Evolutionary conservation across 2,797 vertebrate species (phyloP), one percentile per base, ranked within the genome.

Genomic region (Euthynnus affinis): DNA sequence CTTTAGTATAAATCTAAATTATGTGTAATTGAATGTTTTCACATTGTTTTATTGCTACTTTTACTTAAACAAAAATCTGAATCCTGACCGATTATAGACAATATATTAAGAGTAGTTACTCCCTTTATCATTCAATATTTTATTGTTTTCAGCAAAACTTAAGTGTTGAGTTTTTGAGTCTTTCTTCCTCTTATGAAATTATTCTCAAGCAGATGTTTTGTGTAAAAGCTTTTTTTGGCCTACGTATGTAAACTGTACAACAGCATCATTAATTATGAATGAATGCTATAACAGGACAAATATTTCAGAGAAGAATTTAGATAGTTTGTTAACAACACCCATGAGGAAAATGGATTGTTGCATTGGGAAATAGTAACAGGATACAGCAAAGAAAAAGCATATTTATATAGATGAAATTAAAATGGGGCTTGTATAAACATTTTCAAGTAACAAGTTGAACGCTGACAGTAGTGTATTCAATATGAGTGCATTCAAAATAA

Each of bases 351-450:
- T 1, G 14, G 13, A 6, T 32, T 8, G n/a, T 18, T 13, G 32
- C 56, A 40, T 57, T 37, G n/a, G n/a, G 44, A 22, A 34, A 57
- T 32, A 34, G 6, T 40, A 37, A 61, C 34, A 68, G n/a, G 25
- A 76, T 68, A 10, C 4, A 27, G 44, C 5, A n/a, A 22, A 32
- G 62, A 32, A 52, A 66, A 66, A 52, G 6, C 17, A 51, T 48
- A 51, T 23, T 10, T 37, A 34, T 22, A 17, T 3, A 40, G 3
- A 67, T 25, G 22, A 40, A 53, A 37, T 52, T 18, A 22, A 65
- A 65, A 34, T 65, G 20, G 63, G 27, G 13, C 14, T 51, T 48
- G 18, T 49, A 34, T 34, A 70, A 59, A 70, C 40, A 70, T 48
- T 32, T 57, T 13, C 13, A 32, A 57, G 55, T 18, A 46, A n/a